Evolutionary conservation across 1,140 invertebrate genomes (phyloP).

Genomic region (Vanessa tameamea): DNA sequence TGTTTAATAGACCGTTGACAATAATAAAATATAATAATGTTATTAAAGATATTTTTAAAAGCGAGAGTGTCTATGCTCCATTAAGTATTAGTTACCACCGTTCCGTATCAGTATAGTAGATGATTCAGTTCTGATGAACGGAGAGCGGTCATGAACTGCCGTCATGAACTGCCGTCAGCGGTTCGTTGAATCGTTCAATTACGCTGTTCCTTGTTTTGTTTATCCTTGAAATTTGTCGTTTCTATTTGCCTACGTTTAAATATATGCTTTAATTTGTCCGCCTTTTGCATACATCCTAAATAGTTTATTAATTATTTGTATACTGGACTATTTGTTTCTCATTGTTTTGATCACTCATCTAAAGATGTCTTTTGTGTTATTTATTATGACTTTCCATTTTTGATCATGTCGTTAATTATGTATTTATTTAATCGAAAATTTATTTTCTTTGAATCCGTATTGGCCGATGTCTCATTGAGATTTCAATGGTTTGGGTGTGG

Average conservation of each 20-base stretch:
- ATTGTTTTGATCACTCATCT: too few species aligned
- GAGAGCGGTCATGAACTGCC: conserved; percentile 47
- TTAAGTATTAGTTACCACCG: conserved; percentile 18
- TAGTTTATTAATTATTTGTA: too few species aligned
- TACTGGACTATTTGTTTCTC: too few species aligned
- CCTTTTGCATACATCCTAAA: too few species aligned
- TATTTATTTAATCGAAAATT: too few species aligned
- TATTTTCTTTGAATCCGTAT: too few species aligned
- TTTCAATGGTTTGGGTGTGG: too few species aligned
- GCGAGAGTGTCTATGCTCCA: neutral
- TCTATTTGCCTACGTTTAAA: conserved; percentile 9
- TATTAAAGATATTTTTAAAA: neutral
- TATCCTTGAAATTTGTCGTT: conserved; percentile 19
- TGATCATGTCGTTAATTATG: too few species aligned
- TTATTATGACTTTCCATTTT: too few species aligned
- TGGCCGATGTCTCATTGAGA: too few species aligned
- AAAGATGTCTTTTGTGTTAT: too few species aligned
- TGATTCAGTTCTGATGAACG: conserved; percentile 49
- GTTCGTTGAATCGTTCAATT: conserved; percentile 55
- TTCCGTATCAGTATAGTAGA: conserved; percentile 15
- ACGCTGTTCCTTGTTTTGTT: conserved; percentile 38
- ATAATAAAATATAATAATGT: neutral
- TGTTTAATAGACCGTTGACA: neutral
- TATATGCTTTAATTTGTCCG: neutral
- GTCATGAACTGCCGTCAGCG: conserved; percentile 39